Conservation (phyloP, 2,888 invertebrate species). For the Sclerodermus sp. region DNA sequence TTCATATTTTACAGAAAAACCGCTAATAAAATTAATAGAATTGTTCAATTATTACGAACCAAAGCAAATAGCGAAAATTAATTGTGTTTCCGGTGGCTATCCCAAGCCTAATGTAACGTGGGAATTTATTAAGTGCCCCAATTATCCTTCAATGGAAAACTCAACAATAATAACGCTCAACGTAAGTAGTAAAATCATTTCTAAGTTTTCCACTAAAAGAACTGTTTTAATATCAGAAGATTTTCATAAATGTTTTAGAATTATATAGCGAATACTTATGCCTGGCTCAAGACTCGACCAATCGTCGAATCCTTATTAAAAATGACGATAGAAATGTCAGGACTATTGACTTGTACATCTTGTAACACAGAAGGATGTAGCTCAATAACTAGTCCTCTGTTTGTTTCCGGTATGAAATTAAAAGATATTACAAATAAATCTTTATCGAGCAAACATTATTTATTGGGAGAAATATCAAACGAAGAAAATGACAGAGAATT, state of each 20-base stretch:
- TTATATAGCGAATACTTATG: background rate
- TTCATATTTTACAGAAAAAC: conserved; percentile 59
- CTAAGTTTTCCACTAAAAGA: too few species aligned
- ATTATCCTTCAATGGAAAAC: conserved; percentile 39
- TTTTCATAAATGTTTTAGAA: too few species aligned
- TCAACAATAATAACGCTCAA: background rate
- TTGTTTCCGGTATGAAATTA: conserved; percentile 48
- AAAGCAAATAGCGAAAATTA: conserved; percentile 54
- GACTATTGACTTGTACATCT: conserved; percentile 48
- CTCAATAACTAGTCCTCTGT: conserved; percentile 32
- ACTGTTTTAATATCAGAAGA: too few species aligned
- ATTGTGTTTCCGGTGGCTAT: conserved; percentile 62
- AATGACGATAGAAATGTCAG: conserved; percentile 36
- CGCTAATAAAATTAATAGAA: conserved; percentile 54
- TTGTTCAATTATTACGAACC: conserved; percentile 54
- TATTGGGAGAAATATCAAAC: background rate
- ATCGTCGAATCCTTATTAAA: conserved; percentile 1
- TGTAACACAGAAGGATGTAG: conserved; percentile 49
- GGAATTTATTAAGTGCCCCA: conserved; percentile 59
- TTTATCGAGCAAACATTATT: background rate
- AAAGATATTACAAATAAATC: background rate
- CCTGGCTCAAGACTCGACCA: background rate
- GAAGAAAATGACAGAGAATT: background rate
- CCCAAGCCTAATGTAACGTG: conserved; percentile 65
- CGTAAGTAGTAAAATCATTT: too few species aligned